These are phyloP conservation scores for Myotis planiceps DNA, from an alignment of 2,797 vertebrate species.

Conservation along the genomic window DNA sequence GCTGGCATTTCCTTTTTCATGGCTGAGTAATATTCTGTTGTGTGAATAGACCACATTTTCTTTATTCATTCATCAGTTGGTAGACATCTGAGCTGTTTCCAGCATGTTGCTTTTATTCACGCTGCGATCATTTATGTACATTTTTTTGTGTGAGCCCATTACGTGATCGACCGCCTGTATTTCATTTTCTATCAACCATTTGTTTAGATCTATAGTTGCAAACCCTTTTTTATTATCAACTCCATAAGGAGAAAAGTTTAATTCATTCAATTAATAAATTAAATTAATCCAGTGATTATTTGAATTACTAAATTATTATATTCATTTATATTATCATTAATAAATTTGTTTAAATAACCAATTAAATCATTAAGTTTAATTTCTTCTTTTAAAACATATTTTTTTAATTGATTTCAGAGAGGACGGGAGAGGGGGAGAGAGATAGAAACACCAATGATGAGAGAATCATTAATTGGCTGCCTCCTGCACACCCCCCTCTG, in stretches of 20 bases:
- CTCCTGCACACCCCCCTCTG: too few species aligned
- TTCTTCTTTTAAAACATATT: not conserved
- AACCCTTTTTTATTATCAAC: not conserved
- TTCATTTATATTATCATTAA: not conserved
- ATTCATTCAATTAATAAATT: not conserved
- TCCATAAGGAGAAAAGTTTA: not conserved
- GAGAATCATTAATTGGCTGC: too few species aligned
- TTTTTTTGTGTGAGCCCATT: not conserved
- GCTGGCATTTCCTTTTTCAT: not conserved
- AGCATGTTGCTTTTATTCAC: not conserved
- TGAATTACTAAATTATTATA: not conserved
- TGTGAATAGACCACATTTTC: not conserved
- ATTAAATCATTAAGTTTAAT: not conserved
- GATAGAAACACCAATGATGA: too few species aligned
- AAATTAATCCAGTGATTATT: not conserved
- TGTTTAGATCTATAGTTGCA: not conserved
- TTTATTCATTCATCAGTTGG: not conserved
- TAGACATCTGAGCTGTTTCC: not conserved
- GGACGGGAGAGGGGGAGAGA: too few species aligned
- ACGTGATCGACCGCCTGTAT: not conserved
- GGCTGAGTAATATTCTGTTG: not conserved
- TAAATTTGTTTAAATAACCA: not conserved
- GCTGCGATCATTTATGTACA: not conserved
- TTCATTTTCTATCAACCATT: not conserved
- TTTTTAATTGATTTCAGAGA: too few species aligned